These are phyloP conservation scores for Lanius collurio DNA, from an alignment of 2,113 vertebrate species.

Conservation along the genomic window DNA sequence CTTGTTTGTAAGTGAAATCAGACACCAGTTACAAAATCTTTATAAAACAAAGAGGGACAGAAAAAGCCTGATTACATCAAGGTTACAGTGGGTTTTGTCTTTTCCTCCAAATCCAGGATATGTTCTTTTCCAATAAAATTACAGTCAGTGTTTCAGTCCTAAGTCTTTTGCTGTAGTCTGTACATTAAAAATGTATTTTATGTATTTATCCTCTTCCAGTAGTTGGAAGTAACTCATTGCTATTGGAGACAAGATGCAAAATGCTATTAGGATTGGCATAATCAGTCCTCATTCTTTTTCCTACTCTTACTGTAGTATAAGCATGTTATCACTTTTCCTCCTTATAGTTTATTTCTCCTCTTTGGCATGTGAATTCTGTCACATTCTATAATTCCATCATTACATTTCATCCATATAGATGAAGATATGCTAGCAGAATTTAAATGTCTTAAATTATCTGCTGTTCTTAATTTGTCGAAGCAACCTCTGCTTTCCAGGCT, in stretches of 20 bases:
- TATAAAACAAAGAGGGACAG: not conserved
- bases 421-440: not conserved
- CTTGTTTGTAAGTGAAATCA: not conserved
- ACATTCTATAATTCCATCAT: not conserved
- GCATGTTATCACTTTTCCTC: not conserved
- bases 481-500: not conserved
- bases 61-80: not conserved
- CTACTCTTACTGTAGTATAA: not conserved
- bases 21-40: not conserved
- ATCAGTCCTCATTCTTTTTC: not conserved
- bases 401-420: not conserved
- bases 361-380: not conserved
- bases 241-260: not conserved
- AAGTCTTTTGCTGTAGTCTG: not conserved
- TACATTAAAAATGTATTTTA: not conserved
- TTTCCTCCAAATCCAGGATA: not conserved
- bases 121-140: not conserved
- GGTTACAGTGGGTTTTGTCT: not conserved
- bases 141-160: not conserved
- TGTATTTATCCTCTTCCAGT: not conserved
- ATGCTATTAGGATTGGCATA: not conserved
- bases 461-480: not conserved
- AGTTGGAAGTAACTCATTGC: not conserved
- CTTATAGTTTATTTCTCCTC: not conserved
- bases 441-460: not conserved